phyloP scores from a whole-genome alignment of 2,113 vertebrate genomes.

The Syrrhaptes paradoxus region DNA sequence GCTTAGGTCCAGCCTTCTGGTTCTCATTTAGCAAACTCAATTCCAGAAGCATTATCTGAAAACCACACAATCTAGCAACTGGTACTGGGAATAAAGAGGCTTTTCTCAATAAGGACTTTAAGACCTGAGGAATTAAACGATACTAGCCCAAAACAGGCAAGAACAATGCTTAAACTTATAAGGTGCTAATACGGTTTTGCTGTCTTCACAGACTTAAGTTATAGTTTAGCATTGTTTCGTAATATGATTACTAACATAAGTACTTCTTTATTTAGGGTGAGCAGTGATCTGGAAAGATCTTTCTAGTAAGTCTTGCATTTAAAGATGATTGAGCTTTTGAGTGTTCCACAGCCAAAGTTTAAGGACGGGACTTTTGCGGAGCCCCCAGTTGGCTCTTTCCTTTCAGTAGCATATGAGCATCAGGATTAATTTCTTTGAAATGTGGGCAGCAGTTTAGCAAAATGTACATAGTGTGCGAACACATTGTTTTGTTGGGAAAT shows the following conservation, averaged over 20 bases:
- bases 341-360: neutral
- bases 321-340: neutral
- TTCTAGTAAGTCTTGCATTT: neutral
- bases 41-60: conserved; percentile 36
- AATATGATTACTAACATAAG: neutral
- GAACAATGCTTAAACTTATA: neutral
- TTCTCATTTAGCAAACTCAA: conserved; percentile 39
- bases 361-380: neutral
- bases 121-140: neutral
- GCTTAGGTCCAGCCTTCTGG: conserved; percentile 26
- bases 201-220: neutral
- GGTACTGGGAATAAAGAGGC: conserved; percentile 27
- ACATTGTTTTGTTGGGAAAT: neutral
- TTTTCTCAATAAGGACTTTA: conserved; percentile 37
- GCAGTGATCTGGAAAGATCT: neutral
- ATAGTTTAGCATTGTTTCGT: neutral
- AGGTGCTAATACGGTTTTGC: neutral
- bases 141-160: neutral
- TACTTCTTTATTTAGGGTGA: neutral
- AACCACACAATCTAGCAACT: neutral
- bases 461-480: neutral
- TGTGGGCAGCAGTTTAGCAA: neutral
- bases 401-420: neutral
- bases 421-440: neutral
- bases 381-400: neutral